These are phyloP conservation scores for Patiria pectinifera DNA, from an alignment of 53 echinoderm and acorn worm genomes.

Conservation along the genomic window DNA sequence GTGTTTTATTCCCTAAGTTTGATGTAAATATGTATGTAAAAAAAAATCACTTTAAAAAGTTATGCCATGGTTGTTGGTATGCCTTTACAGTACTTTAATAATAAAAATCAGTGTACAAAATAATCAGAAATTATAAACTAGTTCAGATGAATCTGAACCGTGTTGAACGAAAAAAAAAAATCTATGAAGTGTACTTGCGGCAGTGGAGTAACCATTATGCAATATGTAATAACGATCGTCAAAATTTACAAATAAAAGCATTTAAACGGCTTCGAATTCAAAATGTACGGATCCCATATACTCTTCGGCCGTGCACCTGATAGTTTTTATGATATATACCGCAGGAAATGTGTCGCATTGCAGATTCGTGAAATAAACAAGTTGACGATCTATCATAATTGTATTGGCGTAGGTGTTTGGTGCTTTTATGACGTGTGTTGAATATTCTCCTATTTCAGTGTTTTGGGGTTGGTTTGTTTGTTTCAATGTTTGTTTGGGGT, in stretches of 20 bases:
- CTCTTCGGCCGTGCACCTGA: background rate
- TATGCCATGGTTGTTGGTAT: constrained; percentile 16
- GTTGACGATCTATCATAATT: background rate
- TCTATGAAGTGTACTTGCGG: background rate
- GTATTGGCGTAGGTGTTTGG: background rate
- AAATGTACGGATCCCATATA: background rate
- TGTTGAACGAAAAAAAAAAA: background rate
- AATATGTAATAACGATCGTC: constrained; percentile 11
- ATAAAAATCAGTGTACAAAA: constrained; percentile 38
- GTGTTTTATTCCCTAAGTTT: background rate
- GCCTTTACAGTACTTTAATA: constrained; percentile 49
- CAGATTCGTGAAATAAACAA: background rate
- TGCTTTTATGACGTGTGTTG: background rate
- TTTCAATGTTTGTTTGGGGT: background rate
- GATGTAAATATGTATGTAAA: constrained; percentile 37
- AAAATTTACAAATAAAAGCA: background rate
- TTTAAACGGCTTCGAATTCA: background rate
- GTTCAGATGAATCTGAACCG: background rate
- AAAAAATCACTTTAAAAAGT: background rate
- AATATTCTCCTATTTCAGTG: background rate
- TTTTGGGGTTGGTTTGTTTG: background rate
- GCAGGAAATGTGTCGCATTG: background rate
- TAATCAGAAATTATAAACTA: constrained; percentile 17
- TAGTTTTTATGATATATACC: background rate
- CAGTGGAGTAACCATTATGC: constrained; percentile 13